phyloP scores from a whole-genome alignment of 2,888 invertebrate genomes.

The Artemia sp. region DNA sequence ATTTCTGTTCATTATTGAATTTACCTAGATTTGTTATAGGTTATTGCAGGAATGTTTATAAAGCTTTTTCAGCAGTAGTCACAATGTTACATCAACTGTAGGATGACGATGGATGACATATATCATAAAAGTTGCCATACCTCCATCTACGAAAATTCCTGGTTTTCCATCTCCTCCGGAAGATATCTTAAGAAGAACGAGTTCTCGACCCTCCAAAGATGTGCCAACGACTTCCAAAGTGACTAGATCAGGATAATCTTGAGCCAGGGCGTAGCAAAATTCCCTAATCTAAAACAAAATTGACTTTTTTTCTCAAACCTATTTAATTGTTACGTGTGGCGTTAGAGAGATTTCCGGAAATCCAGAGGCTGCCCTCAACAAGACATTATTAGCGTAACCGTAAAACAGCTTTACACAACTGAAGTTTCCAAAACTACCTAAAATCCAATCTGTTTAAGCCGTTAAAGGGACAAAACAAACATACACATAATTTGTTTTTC shows the following conservation, averaged over 20 bases:
- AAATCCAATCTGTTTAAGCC: too few species aligned
- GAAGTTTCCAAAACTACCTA: too few species aligned
- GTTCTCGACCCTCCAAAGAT: slow-evolving; percentile 28
- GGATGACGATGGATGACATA: not conserved
- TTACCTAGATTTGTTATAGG: too few species aligned
- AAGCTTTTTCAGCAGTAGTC: not conserved
- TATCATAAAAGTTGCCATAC: slow-evolving; percentile 23
- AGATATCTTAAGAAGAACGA: slow-evolving; percentile 30
- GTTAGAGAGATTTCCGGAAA: too few species aligned
- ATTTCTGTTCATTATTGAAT: too few species aligned
- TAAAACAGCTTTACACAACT: too few species aligned
- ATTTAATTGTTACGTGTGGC: too few species aligned
- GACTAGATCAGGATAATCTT: slow-evolving; percentile 25
- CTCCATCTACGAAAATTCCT: slow-evolving; percentile 38
- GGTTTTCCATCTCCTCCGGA: slow-evolving; percentile 31
- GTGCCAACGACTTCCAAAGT: slow-evolving; percentile 28
- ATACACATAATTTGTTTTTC: too few species aligned
- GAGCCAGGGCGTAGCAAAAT: slow-evolving; percentile 25
- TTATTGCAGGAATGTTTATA: too few species aligned
- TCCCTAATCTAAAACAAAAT: slow-evolving; percentile 25
- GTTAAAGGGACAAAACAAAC: too few species aligned
- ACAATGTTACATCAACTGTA: not conserved
- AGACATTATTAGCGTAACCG: too few species aligned
- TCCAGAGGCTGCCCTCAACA: too few species aligned
- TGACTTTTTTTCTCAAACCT: not conserved